Conservation (phyloP, 2,888 invertebrate species). For the Apodemia zela region DNA sequence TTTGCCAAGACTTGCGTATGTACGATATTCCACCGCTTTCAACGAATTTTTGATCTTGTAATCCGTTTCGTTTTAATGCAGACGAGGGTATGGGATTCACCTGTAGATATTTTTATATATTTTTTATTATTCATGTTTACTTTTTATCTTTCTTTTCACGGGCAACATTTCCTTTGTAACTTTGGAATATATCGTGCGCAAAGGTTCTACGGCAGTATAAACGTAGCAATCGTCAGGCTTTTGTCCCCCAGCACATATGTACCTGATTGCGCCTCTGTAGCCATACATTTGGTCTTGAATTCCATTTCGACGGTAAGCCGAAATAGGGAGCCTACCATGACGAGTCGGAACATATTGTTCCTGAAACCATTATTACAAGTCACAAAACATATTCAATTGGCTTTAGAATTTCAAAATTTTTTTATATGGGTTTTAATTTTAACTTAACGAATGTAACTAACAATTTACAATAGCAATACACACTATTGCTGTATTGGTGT, state of each 20-base stretch:
- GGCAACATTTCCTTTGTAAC: slow-evolving; percentile 57
- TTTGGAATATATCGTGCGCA: slow-evolving; percentile 48
- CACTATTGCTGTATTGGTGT: too few relatives aligned
- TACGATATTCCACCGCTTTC: slow-evolving; percentile 62
- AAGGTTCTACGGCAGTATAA: slow-evolving; percentile 53
- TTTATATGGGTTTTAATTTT: too few relatives aligned
- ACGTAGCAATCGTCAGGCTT: slow-evolving; percentile 40
- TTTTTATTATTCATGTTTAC: slow-evolving; percentile 21
- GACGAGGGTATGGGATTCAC: slow-evolving; percentile 60
- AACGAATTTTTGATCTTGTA: slow-evolving; percentile 63
- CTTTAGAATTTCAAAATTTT: too few relatives aligned
- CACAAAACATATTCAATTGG: too few relatives aligned
- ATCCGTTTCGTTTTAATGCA: slow-evolving; percentile 64
- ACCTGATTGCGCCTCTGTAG: slow-evolving; percentile 62
- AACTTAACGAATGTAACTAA: too few relatives aligned
- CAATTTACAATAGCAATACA: too few relatives aligned
- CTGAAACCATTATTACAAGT: slow-evolving; percentile 58
- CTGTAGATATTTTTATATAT: slow-evolving; percentile 40
- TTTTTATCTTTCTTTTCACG: slow-evolving; percentile 44
- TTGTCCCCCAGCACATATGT: slow-evolving; percentile 48
- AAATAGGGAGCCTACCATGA: slow-evolving; percentile 61
- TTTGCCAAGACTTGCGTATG: slow-evolving; percentile 61
- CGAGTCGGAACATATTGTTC: slow-evolving; percentile 70
- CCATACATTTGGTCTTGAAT: slow-evolving; percentile 69
- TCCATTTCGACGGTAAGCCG: slow-evolving; percentile 64